Evolutionary conservation across 2,113 vertebrate genomes (phyloP).

Genomic region (Lanius ludovicianus): DNA sequence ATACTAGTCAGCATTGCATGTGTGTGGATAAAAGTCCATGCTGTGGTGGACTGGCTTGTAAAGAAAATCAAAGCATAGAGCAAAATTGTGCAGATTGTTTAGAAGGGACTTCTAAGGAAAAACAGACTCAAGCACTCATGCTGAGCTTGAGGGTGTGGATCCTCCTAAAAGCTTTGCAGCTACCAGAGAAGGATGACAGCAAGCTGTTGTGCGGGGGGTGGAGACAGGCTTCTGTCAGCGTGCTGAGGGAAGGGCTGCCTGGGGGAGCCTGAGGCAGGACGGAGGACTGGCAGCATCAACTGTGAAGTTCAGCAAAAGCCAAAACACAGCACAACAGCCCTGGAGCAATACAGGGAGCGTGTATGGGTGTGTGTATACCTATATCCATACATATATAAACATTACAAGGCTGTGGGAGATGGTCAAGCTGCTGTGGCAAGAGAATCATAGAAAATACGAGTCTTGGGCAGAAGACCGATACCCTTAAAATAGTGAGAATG

Average conservation of each 20-base stretch:
- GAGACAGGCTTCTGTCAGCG: not conserved
- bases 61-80: not conserved
- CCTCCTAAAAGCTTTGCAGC: not conserved
- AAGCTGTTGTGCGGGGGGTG: not conserved
- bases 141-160: not conserved
- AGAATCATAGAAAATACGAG: not conserved
- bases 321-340: rapidly evolving
- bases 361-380: too few relatives aligned
- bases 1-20: not conserved
- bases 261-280: not conserved
- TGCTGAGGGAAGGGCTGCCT: not conserved
- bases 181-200: not conserved
- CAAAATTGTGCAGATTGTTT: not conserved
- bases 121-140: not conserved
- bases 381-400: rapidly evolving
- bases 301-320: not conserved
- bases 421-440: not conserved
- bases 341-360: rapidly evolving
- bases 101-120: not conserved
- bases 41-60: not conserved
- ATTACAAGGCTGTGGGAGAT: not conserved
- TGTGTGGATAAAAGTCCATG: not conserved
- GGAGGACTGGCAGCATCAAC: not conserved
- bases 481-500: not conserved
- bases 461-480: not conserved